Percentiles rank a stretch among this genome's conserved stretches.
Conservation (phyloP, 2,888 invertebrate genomes). For the Gerris lacustris region DNA sequence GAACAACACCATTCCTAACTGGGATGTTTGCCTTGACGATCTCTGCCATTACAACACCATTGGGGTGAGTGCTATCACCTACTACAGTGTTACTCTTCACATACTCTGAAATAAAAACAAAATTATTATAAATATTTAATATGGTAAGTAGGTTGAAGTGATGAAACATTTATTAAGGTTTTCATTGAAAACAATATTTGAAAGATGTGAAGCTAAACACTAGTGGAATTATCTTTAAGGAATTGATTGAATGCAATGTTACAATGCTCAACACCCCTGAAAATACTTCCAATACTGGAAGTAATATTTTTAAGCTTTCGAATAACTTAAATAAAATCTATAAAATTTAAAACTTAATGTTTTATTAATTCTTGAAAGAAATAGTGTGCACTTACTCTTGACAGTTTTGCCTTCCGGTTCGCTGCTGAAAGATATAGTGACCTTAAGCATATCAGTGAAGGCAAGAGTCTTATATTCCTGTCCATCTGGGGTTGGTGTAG, state of each 20-base stretch:
- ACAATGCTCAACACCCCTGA: too few species aligned
- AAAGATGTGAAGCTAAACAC: too few species aligned
- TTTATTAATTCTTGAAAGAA: neutral
- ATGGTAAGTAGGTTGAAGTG: neutral
- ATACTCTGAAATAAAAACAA: slow-evolving; percentile 48
- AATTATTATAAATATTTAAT: neutral
- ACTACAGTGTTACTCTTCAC: slow-evolving; percentile 73
- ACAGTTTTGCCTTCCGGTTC: slow-evolving; percentile 52
- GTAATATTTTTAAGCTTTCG: too few species aligned
- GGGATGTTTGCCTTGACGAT: slow-evolving; percentile 83
- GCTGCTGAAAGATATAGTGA: slow-evolving; percentile 64
- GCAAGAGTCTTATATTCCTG: slow-evolving; percentile 67
- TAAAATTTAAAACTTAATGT: neutral
- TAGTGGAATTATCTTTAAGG: too few species aligned
- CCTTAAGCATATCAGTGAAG: slow-evolving; percentile 70
- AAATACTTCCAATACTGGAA: too few species aligned
- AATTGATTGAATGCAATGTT: too few species aligned
- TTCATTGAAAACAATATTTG: neutral
- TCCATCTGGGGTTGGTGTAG: slow-evolving; percentile 62
- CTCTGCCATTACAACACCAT: slow-evolving; percentile 75
- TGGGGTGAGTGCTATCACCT: slow-evolving; percentile 62
- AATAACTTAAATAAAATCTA: too few species aligned
- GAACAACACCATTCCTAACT: slow-evolving; percentile 82
- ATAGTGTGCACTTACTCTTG: slow-evolving; percentile 43
- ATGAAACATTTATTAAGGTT: neutral